Evolutionary conservation across 2,113 vertebrate genomes (phyloP).

Genomic region (Elaphurus davidianus): DNA sequence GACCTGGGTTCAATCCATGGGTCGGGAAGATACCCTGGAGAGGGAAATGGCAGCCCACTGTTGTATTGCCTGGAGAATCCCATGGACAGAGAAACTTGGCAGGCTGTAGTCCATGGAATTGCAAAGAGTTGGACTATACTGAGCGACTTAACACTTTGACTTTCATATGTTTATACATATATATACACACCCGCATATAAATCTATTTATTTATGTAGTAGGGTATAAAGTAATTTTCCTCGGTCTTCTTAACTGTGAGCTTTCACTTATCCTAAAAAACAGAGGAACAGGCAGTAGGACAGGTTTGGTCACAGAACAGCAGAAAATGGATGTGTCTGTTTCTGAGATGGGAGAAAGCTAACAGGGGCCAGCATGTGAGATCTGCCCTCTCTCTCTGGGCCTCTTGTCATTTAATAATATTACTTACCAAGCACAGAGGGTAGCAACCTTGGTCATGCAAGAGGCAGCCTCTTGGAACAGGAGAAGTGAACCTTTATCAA

Average conservation of each 20-base stretch:
- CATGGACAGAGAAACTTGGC: not conserved
- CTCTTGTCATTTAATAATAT: not conserved
- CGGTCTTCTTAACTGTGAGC: not conserved
- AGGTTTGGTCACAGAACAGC: not conserved
- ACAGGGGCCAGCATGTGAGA: fast-evolving
- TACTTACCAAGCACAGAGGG: not conserved
- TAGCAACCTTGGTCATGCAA: not conserved
- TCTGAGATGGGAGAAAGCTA: not conserved
- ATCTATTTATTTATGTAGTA: not conserved
- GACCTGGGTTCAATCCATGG: not conserved
- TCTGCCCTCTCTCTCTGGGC: not conserved
- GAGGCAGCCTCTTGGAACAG: not conserved
- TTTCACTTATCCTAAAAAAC: not conserved
- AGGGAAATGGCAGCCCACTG: not conserved
- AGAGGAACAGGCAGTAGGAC: not conserved
- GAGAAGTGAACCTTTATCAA: not conserved
- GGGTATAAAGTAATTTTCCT: not conserved
- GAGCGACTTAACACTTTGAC: fast-evolving
- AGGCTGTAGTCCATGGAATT: not conserved
- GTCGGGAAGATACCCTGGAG: not conserved
- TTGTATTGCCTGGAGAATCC: not conserved
- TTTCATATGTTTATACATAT: not conserved
- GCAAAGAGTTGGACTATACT: not conserved
- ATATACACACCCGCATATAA: not conserved
- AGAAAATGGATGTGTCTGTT: fast-evolving